phyloP scores from a whole-genome alignment of 2,888 invertebrate species.

The Trachelus iudaicus region DNA sequence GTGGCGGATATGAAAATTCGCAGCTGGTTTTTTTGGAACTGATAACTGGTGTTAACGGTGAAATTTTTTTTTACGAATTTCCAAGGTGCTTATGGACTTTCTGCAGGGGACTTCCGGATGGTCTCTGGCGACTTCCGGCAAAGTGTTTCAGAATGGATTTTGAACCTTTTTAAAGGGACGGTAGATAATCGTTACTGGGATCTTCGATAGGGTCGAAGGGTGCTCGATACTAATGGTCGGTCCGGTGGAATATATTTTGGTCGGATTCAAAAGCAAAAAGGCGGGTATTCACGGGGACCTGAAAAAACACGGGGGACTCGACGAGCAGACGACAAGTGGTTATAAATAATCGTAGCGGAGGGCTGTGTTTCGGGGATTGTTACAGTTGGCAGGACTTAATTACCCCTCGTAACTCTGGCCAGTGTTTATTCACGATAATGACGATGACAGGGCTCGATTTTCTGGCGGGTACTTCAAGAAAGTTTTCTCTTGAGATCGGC shows the following conservation, averaged over 20 bases:
- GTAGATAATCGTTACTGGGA: neutral
- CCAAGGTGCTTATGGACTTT: neutral
- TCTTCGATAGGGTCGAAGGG: neutral
- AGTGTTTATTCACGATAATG: neutral
- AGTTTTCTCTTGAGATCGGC: neutral
- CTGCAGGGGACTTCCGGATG: neutral
- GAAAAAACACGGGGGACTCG: neutral
- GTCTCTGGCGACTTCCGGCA: neutral
- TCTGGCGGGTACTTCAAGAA: neutral
- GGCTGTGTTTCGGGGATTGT: neutral
- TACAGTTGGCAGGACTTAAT: slow-evolving; percentile 5
- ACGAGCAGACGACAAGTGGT: slow-evolving; percentile 5
- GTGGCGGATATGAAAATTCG: too few relatives aligned
- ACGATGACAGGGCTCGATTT: neutral
- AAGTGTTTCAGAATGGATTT: neutral
- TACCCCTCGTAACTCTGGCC: neutral
- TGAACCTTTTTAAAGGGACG: neutral
- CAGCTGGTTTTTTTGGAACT: too few relatives aligned
- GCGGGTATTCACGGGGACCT: neutral
- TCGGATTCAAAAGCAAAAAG: neutral
- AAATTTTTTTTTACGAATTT: neutral
- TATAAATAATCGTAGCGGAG: slow-evolving; percentile 1
- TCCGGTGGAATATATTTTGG: neutral
- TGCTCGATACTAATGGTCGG: neutral
- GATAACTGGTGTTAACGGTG: too few relatives aligned